These are phyloP conservation scores for Hydraecia micacea DNA, from an alignment of 2,888 invertebrate genomes.

Conservation along the genomic window DNA sequence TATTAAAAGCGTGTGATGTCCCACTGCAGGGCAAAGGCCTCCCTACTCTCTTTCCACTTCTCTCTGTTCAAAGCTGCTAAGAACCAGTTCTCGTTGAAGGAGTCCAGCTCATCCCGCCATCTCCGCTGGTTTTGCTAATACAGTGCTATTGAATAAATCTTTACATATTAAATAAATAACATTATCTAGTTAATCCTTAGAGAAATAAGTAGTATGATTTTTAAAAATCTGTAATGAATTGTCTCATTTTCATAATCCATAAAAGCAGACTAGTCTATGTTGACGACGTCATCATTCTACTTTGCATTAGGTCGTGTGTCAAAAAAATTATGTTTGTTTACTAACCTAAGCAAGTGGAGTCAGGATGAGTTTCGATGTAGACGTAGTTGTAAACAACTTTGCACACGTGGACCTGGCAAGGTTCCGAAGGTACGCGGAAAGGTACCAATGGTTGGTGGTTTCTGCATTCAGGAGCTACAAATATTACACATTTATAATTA, in stretches of 20 bases:
- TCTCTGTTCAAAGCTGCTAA: no score
- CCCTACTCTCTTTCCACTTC: no score
- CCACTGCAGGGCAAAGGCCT: no score
- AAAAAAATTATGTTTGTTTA: not conserved
- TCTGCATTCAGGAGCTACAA: constrained; percentile 79
- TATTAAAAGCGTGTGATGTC: no score
- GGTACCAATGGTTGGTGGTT: constrained; percentile 72
- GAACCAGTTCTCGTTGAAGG: no score
- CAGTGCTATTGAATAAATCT: not conserved
- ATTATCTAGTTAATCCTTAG: not conserved
- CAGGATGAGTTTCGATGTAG: constrained; percentile 73
- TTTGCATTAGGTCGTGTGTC: not conserved
- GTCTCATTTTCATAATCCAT: not conserved
- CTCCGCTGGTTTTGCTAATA: no score
- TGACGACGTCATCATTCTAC: not conserved
- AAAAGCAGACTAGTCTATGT: not conserved
- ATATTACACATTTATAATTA: not conserved
- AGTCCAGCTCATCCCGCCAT: no score
- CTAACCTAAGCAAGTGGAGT: constrained; percentile 53
- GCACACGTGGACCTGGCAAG: constrained; percentile 78
- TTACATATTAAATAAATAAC: not conserved
- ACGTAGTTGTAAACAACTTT: constrained; percentile 83
- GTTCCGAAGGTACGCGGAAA: constrained; percentile 74
- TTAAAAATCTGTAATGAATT: not conserved
- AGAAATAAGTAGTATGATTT: not conserved